Conservation (phyloP, 2,888 invertebrate genomes). For the Temnothorax rugatulus region DNA sequence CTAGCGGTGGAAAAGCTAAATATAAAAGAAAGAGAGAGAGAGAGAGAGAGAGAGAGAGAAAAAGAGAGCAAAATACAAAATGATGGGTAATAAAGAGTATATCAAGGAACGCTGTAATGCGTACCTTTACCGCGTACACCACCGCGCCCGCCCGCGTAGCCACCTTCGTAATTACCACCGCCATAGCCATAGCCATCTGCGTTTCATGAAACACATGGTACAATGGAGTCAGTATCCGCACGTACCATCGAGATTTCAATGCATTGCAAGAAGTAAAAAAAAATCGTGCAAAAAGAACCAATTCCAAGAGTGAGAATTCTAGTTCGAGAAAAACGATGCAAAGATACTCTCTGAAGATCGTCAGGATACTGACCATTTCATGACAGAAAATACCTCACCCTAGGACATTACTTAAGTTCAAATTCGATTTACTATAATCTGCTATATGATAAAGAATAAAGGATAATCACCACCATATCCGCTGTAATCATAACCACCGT, state of each 20-base stretch:
- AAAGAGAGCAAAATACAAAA: conserved; percentile 64
- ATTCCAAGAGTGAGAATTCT: background rate
- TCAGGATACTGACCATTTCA: conserved; percentile 23
- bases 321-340: background rate
- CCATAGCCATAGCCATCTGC: conserved; percentile 92
- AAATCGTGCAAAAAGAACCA: background rate
- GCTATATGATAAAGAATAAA: conserved; percentile 41
- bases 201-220: conserved; percentile 85
- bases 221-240: conserved; percentile 77
- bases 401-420: conserved; percentile 1
- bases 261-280: conserved; percentile 40
- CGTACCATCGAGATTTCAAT: conserved; percentile 54
- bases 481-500: conserved; percentile 93
- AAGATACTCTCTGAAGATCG: conserved; percentile 27
- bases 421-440: conserved; percentile 35
- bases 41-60: conserved; percentile 9
- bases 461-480: conserved; percentile 91
- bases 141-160: conserved; percentile 94
- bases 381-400: conserved; percentile 28
- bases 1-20: conserved; percentile 50
- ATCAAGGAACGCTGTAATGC: conserved; percentile 84
- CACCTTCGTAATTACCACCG: conserved; percentile 95
- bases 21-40: conserved; percentile 15
- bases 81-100: conserved; percentile 69
- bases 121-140: conserved; percentile 95